These are phyloP conservation scores for Aricia agestis DNA, from an alignment of 1,140 invertebrate genomes.

Conservation along the genomic window DNA sequence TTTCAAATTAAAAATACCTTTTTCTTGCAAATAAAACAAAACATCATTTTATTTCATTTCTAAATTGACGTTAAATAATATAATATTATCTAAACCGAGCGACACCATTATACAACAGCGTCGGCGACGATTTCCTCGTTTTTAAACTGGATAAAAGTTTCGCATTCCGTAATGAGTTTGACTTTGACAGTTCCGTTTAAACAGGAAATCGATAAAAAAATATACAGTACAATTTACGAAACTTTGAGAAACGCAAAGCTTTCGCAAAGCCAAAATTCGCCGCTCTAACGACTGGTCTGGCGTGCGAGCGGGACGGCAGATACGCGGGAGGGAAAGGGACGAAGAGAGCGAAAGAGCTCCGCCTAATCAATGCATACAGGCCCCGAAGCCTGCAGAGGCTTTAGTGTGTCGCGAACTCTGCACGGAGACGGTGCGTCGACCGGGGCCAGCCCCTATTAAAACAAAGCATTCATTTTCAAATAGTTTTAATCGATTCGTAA, in stretches of 20 bases:
- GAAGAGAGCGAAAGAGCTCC: conserved; percentile 42
- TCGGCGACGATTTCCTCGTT: not conserved
- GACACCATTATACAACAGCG: too few relatives aligned
- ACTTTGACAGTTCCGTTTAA: conserved; percentile 6
- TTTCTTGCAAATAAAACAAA: too few relatives aligned
- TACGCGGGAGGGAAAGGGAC: conserved; percentile 39
- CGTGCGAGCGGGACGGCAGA: conserved; percentile 36
- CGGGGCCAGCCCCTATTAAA: conserved; percentile 30
- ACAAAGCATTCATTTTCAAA: conserved; percentile 29
- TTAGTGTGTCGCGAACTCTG: conserved; percentile 50
- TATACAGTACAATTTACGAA: conserved; percentile 23
- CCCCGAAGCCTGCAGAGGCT: conserved; percentile 52
- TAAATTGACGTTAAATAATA: too few relatives aligned
- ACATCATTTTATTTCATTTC: too few relatives aligned
- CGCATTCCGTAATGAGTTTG: not conserved
- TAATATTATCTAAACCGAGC: too few relatives aligned
- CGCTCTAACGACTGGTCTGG: conserved; percentile 41
- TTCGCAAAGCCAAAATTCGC: conserved; percentile 62
- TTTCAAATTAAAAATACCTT: too few relatives aligned
- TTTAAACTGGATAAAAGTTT: not conserved
- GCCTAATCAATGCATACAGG: conserved; percentile 68
- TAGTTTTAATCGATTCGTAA: conserved; percentile 17
- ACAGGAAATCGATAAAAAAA: conserved; percentile 22
- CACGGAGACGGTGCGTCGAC: conserved; percentile 36
- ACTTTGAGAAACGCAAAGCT: conserved; percentile 47